A percentile compares a stretch with the other conserved stretches of the same genome.
phyloP scores from a whole-genome alignment of 2,113 vertebrate genomes.

The Alethe diademata region DNA sequence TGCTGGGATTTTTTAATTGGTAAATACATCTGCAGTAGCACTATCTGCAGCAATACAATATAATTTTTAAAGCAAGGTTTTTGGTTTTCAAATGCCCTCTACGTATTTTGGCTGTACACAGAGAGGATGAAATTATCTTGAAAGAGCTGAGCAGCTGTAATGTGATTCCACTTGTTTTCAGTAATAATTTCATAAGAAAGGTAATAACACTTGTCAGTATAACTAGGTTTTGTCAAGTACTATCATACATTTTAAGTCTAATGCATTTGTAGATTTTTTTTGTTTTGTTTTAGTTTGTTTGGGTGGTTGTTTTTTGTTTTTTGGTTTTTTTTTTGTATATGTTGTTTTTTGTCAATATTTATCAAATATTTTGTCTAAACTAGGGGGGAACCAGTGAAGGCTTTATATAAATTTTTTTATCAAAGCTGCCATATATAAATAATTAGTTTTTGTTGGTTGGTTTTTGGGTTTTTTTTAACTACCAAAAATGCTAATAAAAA shows the following conservation, averaged over 20 bases:
- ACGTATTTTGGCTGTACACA: background rate
- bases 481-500: background rate
- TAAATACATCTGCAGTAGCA: background rate
- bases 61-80: background rate
- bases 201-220: background rate
- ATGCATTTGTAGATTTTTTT: background rate
- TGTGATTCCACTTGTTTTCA: background rate
- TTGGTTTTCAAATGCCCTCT: background rate
- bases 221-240: background rate
- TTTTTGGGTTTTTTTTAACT: background rate
- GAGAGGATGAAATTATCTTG: background rate
- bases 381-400: background rate
- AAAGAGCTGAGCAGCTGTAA: background rate
- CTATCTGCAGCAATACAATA: background rate
- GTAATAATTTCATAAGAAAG: background rate
- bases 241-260: background rate
- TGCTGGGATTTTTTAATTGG: background rate
- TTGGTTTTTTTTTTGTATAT: background rate
- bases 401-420: background rate
- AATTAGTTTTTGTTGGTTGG: background rate
- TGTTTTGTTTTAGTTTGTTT: background rate
- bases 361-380: background rate
- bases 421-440: background rate
- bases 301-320: background rate
- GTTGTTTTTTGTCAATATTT: background rate